A percentile compares a stretch with the other conserved stretches of the same genome.
Conservation (phyloP, 2,888 invertebrate species). For the Nemoura dubitans region DNA sequence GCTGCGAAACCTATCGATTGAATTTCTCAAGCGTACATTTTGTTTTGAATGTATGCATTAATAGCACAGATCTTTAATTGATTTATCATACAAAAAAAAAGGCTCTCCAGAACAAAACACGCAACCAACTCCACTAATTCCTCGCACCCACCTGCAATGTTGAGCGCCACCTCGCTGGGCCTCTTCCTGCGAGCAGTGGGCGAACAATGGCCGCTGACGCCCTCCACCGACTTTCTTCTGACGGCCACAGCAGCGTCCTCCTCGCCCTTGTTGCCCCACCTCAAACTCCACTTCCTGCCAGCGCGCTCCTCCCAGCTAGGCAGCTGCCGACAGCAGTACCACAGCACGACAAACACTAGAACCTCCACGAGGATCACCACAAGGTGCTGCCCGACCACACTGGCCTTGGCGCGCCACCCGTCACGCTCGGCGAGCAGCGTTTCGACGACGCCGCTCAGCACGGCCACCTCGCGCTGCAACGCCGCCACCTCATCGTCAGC, state of each 20-base stretch:
- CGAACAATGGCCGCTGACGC: constrained; percentile 61
- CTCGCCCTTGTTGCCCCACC: constrained; percentile 45
- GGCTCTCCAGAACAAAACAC: too few relatives aligned
- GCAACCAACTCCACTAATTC: constrained; percentile 45
- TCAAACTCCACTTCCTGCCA: constrained; percentile 51
- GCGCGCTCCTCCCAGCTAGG: constrained; percentile 59
- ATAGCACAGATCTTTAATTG: too few relatives aligned
- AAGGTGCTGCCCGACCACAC: constrained; percentile 56
- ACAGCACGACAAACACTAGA: constrained; percentile 57
- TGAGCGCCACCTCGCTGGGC: constrained; percentile 72
- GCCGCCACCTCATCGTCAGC: constrained; percentile 73
- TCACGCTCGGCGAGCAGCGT: constrained; percentile 70
- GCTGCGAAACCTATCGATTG: too few relatives aligned
- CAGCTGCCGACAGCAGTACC: constrained; percentile 63
- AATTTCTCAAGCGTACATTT: too few relatives aligned
- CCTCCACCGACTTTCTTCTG: constrained; percentile 63
- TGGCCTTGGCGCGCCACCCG: constrained; percentile 68
- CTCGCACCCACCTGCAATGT: constrained; percentile 59
- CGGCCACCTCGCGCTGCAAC: constrained; percentile 71
- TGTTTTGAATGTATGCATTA: too few relatives aligned
- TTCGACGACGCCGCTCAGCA: constrained; percentile 70
- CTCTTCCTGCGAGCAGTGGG: constrained; percentile 66
- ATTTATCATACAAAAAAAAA: too few relatives aligned
- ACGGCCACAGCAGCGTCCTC: constrained; percentile 52
- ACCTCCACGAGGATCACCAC: constrained; percentile 56